Conservation (phyloP, 2,888 invertebrate species). For the Orthosia cruda region DNA sequence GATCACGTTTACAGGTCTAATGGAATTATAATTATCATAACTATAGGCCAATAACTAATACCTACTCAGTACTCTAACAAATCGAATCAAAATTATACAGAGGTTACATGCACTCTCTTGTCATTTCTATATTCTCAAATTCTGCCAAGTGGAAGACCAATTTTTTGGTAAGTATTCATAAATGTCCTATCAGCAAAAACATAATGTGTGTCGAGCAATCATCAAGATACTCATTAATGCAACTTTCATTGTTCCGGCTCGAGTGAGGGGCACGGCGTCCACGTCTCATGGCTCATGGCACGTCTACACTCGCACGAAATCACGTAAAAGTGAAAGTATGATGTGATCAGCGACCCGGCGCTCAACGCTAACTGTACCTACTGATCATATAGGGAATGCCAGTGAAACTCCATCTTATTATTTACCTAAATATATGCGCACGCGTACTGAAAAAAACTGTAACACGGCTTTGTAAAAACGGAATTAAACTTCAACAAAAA, state of each 20-base stretch:
- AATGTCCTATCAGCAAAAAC: conserved; percentile 57
- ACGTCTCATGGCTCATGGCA: conserved; percentile 70
- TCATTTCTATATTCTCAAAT: conserved; percentile 12
- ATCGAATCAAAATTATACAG: background rate
- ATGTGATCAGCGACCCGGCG: conserved; percentile 82
- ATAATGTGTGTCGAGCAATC: conserved; percentile 71
- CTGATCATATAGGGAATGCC: conserved; percentile 60
- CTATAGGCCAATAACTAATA: conserved; percentile 2
- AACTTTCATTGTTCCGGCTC: conserved; percentile 87
- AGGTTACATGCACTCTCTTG: background rate
- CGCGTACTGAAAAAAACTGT: background rate
- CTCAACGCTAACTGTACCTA: conserved; percentile 66
- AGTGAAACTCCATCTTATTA: conserved; percentile 31
- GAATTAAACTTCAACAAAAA: background rate
- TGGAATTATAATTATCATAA: conserved; percentile 41
- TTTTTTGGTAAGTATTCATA: conserved; percentile 14
- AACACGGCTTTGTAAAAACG: too few species aligned
- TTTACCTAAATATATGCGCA: too few species aligned
- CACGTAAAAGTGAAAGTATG: conserved; percentile 90
- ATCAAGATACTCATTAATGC: conserved; percentile 79
- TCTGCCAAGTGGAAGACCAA: background rate
- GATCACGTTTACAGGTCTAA: conserved; percentile 67
- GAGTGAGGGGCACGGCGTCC: conserved; percentile 78
- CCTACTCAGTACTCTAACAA: background rate
- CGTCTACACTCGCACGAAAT: conserved; percentile 85